Base-by-base conservation (phyloP, 2,888 invertebrate species). In the Melanostoma mellinum region DNA sequence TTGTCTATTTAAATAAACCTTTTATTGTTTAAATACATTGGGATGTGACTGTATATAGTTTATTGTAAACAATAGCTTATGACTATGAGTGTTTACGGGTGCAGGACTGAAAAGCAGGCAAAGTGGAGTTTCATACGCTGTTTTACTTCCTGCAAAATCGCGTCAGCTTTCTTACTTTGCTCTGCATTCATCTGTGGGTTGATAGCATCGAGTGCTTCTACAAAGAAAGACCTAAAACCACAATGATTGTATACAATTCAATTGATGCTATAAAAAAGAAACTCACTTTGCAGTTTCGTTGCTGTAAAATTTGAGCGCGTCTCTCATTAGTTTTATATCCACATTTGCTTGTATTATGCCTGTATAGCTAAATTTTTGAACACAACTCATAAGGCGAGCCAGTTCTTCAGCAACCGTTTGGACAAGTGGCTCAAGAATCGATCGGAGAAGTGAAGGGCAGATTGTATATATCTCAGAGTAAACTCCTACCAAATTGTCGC, bases 341-440 rank as follows among this genome's bases (percentile, higher is more conserved):
- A 96, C 94, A 44, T 94, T 93, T 32, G 97, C 97, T 92, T 97
- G 96, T 88, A 95, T 93, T 63, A 94, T 94, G 53, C 96, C 95
- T 73, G 94, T 92, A 86, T 93, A 92, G 89, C 94, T 94, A 87
- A 95, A 95, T 82, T 93, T 93, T 79, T 93, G 93, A 8, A 96
- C 95, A 89, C 96, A 96, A 44, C 95, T 94, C 92, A 97, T 96
- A 8, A 99, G 93, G 8, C 98, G 93, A 50, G 97, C 95, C 84
- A 98, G 92, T 92, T 99, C 98, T 92, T 98, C 98, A 85, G 97
- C 96, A 75, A 98, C 96, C 0, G 96, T 97, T 92, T 98, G 96
- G 53, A 98, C 95, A 86, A 98, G 96, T 87, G 95, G 94, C 20
- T 94, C 94, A 53, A 95, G 88, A 40, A 95, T 94, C 86, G 94